These are phyloP conservation scores for Panthera tigris DNA, from an alignment of 2,113 vertebrate species.

Conservation along the genomic window DNA sequence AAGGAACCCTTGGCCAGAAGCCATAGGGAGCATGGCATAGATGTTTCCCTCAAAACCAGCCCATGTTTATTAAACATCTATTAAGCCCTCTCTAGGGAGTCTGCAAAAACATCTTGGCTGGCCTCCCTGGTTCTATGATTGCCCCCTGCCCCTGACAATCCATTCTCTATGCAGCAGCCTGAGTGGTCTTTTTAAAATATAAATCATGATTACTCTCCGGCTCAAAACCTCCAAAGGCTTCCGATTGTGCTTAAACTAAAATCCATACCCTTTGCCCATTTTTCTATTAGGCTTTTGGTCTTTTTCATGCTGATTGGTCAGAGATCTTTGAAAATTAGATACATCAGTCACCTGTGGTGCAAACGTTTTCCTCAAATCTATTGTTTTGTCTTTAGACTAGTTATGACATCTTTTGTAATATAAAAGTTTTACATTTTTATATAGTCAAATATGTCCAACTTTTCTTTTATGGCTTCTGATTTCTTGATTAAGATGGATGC, in stretches of 20 bases:
- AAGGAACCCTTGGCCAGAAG: neutral
- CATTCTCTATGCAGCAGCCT: neutral
- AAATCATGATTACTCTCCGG: neutral
- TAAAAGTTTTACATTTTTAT: constrained; percentile 51
- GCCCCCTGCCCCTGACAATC: neutral
- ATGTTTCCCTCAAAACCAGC: neutral
- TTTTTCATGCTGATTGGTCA: constrained; percentile 23
- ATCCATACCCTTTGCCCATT: neutral
- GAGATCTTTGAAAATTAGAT: neutral
- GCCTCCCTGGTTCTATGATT: neutral
- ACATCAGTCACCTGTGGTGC: neutral
- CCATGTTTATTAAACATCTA: neutral
- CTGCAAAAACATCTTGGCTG: neutral
- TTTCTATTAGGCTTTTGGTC: neutral
- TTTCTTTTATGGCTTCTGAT: neutral
- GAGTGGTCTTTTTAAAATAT: neutral
- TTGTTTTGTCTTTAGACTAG: constrained; percentile 34
- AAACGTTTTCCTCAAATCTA: neutral
- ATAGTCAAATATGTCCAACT: neutral
- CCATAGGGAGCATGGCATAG: neutral
- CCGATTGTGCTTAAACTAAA: constrained; percentile 5
- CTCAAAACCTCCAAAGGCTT: neutral
- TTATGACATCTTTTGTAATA: neutral
- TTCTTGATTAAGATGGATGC: neutral
- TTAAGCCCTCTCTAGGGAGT: neutral